Evolutionary conservation across 2,797 vertebrate species (phyloP).

Genomic region (Rachycentron canadum): DNA sequence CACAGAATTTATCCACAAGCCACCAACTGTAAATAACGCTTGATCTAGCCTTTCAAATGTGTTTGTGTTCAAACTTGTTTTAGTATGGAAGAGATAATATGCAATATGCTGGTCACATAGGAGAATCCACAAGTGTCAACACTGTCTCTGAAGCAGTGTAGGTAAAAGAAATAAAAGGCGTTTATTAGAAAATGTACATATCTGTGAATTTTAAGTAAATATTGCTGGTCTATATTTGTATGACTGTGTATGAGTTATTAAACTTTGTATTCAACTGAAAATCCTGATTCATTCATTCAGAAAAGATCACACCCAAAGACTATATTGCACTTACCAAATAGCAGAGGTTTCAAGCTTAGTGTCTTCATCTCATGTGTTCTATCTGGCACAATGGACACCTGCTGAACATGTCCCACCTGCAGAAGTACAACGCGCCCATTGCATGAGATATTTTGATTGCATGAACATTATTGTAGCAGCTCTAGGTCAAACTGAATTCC

Average conservation of each 20-base stretch:
- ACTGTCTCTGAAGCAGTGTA: constrained; percentile 8
- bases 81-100: constrained; percentile 15
- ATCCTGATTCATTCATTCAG: not conserved
- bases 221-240: constrained; percentile 72
- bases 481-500: not conserved
- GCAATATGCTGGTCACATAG: constrained; percentile 10
- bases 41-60: constrained; percentile 1
- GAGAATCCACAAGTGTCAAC: constrained; percentile 16
- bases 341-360: constrained; percentile 91
- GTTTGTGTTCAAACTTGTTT: constrained; percentile 21
- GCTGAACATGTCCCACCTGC: constrained; percentile 88
- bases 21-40: constrained; percentile 31
- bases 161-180: constrained; percentile 28
- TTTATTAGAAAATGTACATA: constrained; percentile 68
- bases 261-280: constrained; percentile 18
- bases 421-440: not conserved
- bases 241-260: constrained; percentile 40
- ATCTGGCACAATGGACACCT: constrained; percentile 87
- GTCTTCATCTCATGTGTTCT: constrained; percentile 89
- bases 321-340: constrained; percentile 81
- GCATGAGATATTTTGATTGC: not conserved
- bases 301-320: not conserved
- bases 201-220: constrained; percentile 71
- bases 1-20: constrained; percentile 19
- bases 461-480: not conserved